A percentile compares a stretch with the other conserved stretches of the same genome.
Conservation (phyloP, 2,797 vertebrate genomes). For the Gymnoscopelus braueri region DNA sequence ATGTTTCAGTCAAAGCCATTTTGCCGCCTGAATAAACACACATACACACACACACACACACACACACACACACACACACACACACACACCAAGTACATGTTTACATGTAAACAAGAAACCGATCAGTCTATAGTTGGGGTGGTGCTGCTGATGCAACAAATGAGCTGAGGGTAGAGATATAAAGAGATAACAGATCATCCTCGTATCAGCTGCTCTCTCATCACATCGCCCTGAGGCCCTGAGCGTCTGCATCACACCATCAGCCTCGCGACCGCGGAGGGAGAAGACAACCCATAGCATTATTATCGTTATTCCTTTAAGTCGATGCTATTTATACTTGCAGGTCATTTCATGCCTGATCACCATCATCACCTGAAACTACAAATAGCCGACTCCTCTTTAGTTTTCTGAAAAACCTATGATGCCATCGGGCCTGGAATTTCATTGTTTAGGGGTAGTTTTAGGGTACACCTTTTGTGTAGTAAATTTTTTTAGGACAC, state of each 20-base stretch:
- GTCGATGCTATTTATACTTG: neutral
- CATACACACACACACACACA: too few species aligned
- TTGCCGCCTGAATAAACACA: too few species aligned
- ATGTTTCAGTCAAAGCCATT: too few species aligned
- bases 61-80: too few species aligned
- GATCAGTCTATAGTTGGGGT: too few species aligned
- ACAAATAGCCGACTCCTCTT: constrained; percentile 16
- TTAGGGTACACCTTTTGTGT: too few species aligned
- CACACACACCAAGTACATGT: too few species aligned
- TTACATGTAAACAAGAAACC: too few species aligned
- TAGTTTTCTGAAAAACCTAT: too few species aligned
- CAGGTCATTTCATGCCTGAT: neutral
- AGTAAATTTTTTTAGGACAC: too few species aligned
- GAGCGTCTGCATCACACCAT: constrained; percentile 32
- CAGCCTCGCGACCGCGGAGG: constrained; percentile 17
- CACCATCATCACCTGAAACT: constrained; percentile 21
- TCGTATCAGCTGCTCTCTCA: constrained; percentile 31
- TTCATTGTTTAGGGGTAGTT: too few species aligned
- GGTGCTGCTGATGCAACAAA: neutral
- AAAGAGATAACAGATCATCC: constrained; percentile 6
- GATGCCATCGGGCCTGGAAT: neutral
- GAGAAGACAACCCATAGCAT: constrained; percentile 30
- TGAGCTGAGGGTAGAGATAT: neutral
- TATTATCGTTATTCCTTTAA: constrained; percentile 14
- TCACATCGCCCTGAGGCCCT: constrained; percentile 16